Evolutionary conservation across 2,113 vertebrate species (phyloP), one percentile per base, ranked within the genome.

Genomic region (Oreochromis niloticus): DNA sequence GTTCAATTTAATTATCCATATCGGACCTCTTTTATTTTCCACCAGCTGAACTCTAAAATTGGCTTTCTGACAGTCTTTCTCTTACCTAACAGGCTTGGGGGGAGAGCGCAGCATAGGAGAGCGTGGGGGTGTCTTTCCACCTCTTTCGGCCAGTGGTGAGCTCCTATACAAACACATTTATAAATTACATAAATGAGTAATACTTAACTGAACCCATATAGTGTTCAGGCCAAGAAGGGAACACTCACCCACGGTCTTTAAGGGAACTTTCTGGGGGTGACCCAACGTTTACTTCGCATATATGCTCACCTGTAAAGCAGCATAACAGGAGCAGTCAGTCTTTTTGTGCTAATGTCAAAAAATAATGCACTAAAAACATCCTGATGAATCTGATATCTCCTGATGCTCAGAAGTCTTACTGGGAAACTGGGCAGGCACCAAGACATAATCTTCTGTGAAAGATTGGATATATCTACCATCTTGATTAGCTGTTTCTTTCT

Each of bases 371-470:
- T 32, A 9, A 43, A 71, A 81, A 19, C 46, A 68, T 22, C 7
- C 11, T 50, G n/a, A 80, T 66, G 13, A 39, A 66, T 66, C 61
- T 39, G 34, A 68, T 68, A 19, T 39, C 81, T 46, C 22, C 12
- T 41, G 48, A 71, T 24, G 87, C 63, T 43, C 50, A 32, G 27
- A 71, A 4, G 41, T 85, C 97, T 95, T 95, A 98, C 98, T 96
- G 96, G 97, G 95, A 90, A 97, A 97, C 93, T 98, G 97, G 6
- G 96, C 97, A 0, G 97, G 97, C 85, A 99, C 97, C 97, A 99
- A 97, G 57, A 99, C 97, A 0, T 98, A 99, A 89, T 99, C 98
- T 1, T 99, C 98, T 0, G 96, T 97, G 93, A 97, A 97, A 4
- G 97, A 97, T n/a, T 97, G 97, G 0, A 94, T 97, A 30, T 96